Conservation (phyloP, 2,888 invertebrate genomes). For the Eupithecia dodoneata region DNA sequence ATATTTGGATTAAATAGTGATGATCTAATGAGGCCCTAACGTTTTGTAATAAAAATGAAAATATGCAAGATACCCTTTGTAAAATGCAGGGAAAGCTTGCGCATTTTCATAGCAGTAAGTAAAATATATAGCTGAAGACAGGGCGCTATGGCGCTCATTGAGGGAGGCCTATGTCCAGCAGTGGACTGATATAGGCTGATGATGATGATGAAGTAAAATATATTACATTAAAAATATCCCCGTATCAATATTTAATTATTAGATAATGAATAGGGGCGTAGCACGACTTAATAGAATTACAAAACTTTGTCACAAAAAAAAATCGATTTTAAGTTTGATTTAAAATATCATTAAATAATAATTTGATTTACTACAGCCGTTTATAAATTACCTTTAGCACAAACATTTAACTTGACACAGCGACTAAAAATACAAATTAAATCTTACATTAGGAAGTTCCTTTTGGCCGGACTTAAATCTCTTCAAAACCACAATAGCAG, state of each 20-base stretch:
- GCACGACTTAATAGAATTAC: neutral
- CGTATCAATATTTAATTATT: too few relatives aligned
- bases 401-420: neutral
- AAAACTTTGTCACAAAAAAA: neutral
- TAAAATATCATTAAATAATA: neutral
- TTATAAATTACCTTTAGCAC: neutral
- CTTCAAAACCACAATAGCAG: slow-evolving; percentile 61
- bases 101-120: too few relatives aligned
- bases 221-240: too few relatives aligned
- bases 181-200: too few relatives aligned
- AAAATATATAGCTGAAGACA: too few relatives aligned
- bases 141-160: too few relatives aligned
- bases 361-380: neutral
- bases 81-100: too few relatives aligned
- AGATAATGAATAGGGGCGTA: too few relatives aligned
- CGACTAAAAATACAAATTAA: slow-evolving; percentile 4
- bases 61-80: too few relatives aligned
- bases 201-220: too few relatives aligned
- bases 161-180: too few relatives aligned
- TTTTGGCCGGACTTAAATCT: slow-evolving; percentile 57
- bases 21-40: neutral
- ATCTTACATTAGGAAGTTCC: slow-evolving; percentile 46
- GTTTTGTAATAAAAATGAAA: too few relatives aligned
- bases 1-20: neutral
- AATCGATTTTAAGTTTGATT: neutral